Evolutionary conservation across 2,888 invertebrate species (phyloP).

Genomic region (Melanchra persicariae): DNA sequence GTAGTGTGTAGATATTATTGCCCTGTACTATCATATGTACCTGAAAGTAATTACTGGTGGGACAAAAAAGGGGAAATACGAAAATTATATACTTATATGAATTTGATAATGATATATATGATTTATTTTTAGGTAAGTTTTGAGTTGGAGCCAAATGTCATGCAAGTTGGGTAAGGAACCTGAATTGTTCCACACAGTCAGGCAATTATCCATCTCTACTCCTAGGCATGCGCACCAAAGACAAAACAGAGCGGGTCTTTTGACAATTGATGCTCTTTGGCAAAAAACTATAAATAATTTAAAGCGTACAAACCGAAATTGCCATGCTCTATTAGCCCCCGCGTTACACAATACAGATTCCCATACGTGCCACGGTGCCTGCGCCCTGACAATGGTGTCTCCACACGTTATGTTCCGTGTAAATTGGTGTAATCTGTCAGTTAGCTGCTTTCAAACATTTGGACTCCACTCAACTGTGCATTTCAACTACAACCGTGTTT

Average conservation of each 20-base stretch:
- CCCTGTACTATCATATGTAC: too few relatives aligned
- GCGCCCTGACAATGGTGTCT: conserved; percentile 76
- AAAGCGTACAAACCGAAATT: conserved; percentile 58
- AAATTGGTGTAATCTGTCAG: conserved; percentile 78
- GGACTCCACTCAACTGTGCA: conserved; percentile 67
- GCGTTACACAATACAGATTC: conserved; percentile 70
- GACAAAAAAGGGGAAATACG: not conserved
- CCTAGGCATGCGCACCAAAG: not conserved
- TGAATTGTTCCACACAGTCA: not conserved
- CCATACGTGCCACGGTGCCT: conserved; percentile 80
- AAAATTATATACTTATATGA: not conserved
- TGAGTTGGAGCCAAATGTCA: not conserved
- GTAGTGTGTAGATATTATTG: too few relatives aligned
- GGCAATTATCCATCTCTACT: too few relatives aligned
- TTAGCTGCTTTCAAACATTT: conserved; percentile 73
- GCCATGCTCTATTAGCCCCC: conserved; percentile 65
- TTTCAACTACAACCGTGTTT: conserved; percentile 34
- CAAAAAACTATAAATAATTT: conserved; percentile 43
- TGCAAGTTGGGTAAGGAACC: not conserved
- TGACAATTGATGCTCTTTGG: conserved; percentile 23
- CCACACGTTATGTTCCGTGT: conserved; percentile 81
- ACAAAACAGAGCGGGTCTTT: not conserved
- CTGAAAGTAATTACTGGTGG: not conserved
- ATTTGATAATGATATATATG: not conserved
- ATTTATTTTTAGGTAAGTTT: not conserved